These are phyloP conservation scores for Drosophila peninsularis DNA, from an alignment of 2,888 invertebrate genomes.

Conservation along the genomic window DNA sequence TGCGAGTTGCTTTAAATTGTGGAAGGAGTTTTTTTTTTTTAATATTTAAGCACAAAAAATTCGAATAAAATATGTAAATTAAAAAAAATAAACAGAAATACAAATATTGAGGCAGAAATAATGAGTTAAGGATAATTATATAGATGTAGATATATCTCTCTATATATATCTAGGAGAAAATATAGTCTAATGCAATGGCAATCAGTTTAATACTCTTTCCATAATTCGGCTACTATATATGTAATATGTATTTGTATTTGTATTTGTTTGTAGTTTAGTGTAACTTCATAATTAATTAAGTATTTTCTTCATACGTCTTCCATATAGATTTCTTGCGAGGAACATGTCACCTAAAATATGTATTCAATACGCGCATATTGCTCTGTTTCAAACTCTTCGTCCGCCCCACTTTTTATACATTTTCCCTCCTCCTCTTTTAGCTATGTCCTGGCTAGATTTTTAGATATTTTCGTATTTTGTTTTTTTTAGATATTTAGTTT, in stretches of 20 bases:
- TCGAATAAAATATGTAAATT: constrained; percentile 36
- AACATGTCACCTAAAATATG: constrained; percentile 79
- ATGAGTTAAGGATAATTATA: constrained; percentile 21
- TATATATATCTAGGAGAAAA: constrained; percentile 33
- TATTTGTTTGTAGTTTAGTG: constrained; percentile 16
- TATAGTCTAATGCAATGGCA: constrained; percentile 26
- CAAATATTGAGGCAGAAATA: constrained; percentile 19
- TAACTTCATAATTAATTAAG: not conserved
- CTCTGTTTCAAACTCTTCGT: constrained; percentile 31
- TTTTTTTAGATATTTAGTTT: constrained; percentile 10
- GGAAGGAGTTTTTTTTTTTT: constrained; percentile 72
- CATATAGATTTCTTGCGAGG: constrained; percentile 61
- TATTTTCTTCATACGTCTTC: constrained; percentile 17
- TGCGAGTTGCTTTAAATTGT: constrained; percentile 80
- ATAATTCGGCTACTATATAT: constrained; percentile 66
- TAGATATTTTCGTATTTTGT: not conserved
- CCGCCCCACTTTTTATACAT: constrained; percentile 26
- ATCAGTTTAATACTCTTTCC: constrained; percentile 16
- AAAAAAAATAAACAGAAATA: constrained; percentile 1
- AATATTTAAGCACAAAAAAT: constrained; percentile 44
- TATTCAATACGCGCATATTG: constrained; percentile 78
- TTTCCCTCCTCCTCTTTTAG: constrained; percentile 34
- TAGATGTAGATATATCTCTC: not conserved
- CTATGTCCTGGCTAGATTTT: constrained; percentile 44
- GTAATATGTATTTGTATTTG: constrained; percentile 27